phyloP scores from a whole-genome alignment of 1,140 invertebrate species.

The Drosophila kurseongensis region DNA sequence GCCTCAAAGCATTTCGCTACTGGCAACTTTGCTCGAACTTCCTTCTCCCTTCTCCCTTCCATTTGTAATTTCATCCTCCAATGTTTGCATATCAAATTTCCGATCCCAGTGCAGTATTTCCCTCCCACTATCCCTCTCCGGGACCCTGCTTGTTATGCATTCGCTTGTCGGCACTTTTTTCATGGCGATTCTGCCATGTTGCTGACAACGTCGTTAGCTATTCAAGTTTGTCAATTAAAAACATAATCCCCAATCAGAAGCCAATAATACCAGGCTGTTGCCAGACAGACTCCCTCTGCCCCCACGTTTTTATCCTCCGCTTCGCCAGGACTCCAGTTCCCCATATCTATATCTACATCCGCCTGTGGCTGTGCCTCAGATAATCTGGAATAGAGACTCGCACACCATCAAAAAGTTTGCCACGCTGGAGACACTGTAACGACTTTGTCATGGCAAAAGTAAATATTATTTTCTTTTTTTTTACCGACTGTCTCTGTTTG shows the following conservation, averaged over 20 bases:
- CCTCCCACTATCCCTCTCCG: background rate
- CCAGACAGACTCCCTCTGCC: constrained; percentile 17
- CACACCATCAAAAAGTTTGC: constrained; percentile 62
- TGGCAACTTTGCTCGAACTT: constrained; percentile 8
- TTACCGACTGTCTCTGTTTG: constrained; percentile 17
- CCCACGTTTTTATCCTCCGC: background rate
- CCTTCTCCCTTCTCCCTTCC: background rate
- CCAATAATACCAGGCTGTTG: constrained; percentile 73
- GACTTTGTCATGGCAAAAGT: constrained; percentile 81
- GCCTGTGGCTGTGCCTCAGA: constrained; percentile 27
- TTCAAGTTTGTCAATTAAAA: constrained; percentile 83
- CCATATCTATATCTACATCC: background rate
- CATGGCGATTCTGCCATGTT: constrained; percentile 56
- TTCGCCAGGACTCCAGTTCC: background rate
- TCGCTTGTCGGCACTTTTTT: constrained; percentile 81
- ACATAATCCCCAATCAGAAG: constrained; percentile 82
- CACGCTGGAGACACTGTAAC: constrained; percentile 23
- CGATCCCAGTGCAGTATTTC: constrained; percentile 5
- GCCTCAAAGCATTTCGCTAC: constrained; percentile 30
- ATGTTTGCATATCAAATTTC: constrained; percentile 33
- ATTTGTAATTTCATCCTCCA: constrained; percentile 20
- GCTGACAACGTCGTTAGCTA: constrained; percentile 82
- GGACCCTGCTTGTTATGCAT: constrained; percentile 71
- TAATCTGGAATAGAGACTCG: constrained; percentile 52
- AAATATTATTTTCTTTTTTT: constrained; percentile 72